These are phyloP conservation scores for Diorhabda elongata DNA, from an alignment of 1,140 invertebrate genomes.

Conservation along the genomic window DNA sequence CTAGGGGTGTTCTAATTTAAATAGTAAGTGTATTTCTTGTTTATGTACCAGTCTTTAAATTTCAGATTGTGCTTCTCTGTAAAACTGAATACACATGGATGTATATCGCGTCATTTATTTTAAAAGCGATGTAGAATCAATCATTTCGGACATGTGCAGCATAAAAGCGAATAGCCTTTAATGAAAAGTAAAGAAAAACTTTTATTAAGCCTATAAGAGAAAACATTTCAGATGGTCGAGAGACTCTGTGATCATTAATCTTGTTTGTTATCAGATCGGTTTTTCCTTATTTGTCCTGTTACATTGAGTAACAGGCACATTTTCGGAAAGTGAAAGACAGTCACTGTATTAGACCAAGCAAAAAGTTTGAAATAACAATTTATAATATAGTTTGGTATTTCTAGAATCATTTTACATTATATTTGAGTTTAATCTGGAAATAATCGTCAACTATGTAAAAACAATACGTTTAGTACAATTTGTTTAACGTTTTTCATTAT, in stretches of 20 bases:
- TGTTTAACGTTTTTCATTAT: too few relatives aligned
- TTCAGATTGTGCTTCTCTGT: too few relatives aligned
- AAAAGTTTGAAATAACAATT: background rate
- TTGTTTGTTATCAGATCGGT: constrained; percentile 14
- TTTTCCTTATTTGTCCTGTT: constrained; percentile 10
- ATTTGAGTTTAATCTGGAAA: too few relatives aligned
- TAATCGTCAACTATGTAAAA: too few relatives aligned
- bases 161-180: background rate
- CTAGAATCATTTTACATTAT: too few relatives aligned
- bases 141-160: background rate
- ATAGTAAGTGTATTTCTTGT: too few relatives aligned
- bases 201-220: constrained; percentile 2
- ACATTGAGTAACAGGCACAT: background rate
- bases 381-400: too few relatives aligned
- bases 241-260: constrained; percentile 10
- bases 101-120: background rate
- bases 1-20: too few relatives aligned
- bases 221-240: background rate
- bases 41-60: too few relatives aligned
- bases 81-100: too few relatives aligned
- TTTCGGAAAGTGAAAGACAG: background rate
- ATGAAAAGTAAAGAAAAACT: constrained; percentile 3
- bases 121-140: background rate
- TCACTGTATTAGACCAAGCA: background rate
- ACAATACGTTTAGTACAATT: too few relatives aligned